Evolutionary conservation across 53 echinoderm and acorn worm species (phyloP), one percentile per base, ranked within the genome.

Genomic region (Patiria pectinifera): DNA sequence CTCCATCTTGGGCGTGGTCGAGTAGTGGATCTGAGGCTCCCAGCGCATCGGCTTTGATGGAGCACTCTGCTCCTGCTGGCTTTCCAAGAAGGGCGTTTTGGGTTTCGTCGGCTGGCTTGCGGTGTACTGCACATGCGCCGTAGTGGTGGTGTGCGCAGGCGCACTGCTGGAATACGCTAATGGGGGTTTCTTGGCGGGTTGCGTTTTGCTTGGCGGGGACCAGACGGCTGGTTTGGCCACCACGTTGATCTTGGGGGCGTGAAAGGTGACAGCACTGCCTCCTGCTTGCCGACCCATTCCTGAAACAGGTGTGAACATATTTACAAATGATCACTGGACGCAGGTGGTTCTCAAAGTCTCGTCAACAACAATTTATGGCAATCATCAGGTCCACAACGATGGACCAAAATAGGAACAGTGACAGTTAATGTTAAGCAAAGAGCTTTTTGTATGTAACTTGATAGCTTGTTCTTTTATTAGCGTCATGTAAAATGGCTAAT

Each of bases 21-120:
- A 63, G 48, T 80, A 80, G 46, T 90, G 90, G 80, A 90, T 90
- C 90, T 90, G 90, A 19, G 92, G 92, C 85, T 92, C 85, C 92
- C 92, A 92, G 12, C 85, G 78, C 59, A 84, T 83, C 15, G 84
- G 92, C 25, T 92, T 85, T 11, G 92, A 2, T 23, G 92, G 59
- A 9, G 45, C 76, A 43, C 43, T 84, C 49, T 83, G 91, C 59
- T 91, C 82, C 53, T 48, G 80, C n/a, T 71, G 83, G 62, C 62
- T 46, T 78, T 59, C 76, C 58, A 45, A 63, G 44, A 49, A 59
- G 11, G 91, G 71, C 15, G 84, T 70, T 70, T 83, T 91, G 69
- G 81, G 61, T 69, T 69, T 91, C 79, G 78, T 60, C 59, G 59
- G 62, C 63, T 58, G 59, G 84, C 53, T 71, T 44, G 22, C 76